These are phyloP conservation scores for Yponomeuta malinellus DNA, from an alignment of 2,888 invertebrate species.

Conservation along the genomic window DNA sequence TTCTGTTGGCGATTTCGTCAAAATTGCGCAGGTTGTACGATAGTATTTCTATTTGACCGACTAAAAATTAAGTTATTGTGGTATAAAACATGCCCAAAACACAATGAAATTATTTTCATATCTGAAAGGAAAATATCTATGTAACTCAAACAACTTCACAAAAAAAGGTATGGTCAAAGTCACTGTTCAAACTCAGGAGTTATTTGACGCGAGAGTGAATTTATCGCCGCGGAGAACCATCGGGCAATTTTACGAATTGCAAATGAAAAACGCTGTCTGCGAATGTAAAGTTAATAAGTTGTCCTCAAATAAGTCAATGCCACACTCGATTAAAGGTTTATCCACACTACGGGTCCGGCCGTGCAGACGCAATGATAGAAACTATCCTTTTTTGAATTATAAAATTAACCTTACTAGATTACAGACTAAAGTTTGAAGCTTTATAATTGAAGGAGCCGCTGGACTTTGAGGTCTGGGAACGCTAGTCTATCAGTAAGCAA, in stretches of 20 bases:
- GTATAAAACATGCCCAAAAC: neutral
- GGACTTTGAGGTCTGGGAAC: too few species aligned
- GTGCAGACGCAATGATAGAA: too few species aligned
- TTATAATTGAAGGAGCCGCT: too few species aligned
- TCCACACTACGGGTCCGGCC: too few species aligned
- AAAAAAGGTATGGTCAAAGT: neutral
- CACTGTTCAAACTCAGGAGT: neutral
- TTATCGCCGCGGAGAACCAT: neutral
- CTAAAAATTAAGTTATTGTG: conserved; percentile 34
- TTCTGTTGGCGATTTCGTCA: conserved; percentile 39
- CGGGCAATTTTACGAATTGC: neutral
- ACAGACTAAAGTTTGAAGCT: too few species aligned
- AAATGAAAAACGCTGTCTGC: neutral
- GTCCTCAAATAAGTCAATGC: too few species aligned
- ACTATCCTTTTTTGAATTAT: too few species aligned
- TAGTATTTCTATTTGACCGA: conserved; percentile 68
- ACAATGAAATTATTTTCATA: neutral
- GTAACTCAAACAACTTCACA: neutral
- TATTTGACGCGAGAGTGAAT: neutral
- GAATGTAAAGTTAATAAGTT: too few species aligned
- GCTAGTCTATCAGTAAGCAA: too few species aligned
- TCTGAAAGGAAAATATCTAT: neutral
- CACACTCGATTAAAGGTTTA: too few species aligned
- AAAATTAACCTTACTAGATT: too few species aligned
- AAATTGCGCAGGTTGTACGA: conserved; percentile 63